Base-by-base conservation (phyloP, 2,113 vertebrate species). In the Bolborhynchus lineola region DNA sequence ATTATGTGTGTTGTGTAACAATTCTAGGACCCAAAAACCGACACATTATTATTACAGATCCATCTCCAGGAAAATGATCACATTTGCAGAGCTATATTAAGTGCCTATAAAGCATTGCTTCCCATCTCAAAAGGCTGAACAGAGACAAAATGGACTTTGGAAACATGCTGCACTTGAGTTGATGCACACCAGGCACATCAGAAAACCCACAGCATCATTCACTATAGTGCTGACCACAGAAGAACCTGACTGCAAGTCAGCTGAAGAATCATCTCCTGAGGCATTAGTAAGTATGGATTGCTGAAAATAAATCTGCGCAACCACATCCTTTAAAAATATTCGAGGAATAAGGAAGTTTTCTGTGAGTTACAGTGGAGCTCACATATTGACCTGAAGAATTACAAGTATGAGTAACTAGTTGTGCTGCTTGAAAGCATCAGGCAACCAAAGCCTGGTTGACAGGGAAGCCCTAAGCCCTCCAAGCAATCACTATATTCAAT, bases 81-180 rank as follows among this genome's bases (percentile, higher is more conserved):
- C 16, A 21, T 26, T 35, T 69, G 31, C 49, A 72, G 18, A 57
- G 44, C 49, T 72, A 14, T 1, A 17, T 23, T 37, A 59, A 65
- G 25, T 5, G 18, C 28, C 31, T 8, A 8, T 1, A n/a, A 25
- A 67, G 39, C 29, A 41, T 28, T 13, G 8, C 21, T 69, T 62
- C 62, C 21, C 9, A 21, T 46, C 53, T 76, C 63, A 29, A 41
- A 82, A 77, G 49, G 20, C 16, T 14, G 49, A 81, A 25, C 15
- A 64, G 57, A 64, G 57, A 41, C 44, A 59, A 46, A 65, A 26
- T 1, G 2, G 39, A 52, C 26, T 83, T 72, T 35, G 35, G 79
- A 46, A 81, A 35, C 0, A 0, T 0, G 33, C 31, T 14, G 42
- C 14, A 1, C 37, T 35, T 3, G 6, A 47, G 39, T 29, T 10